Evolutionary conservation across 2,888 invertebrate genomes (phyloP).

Genomic region (Andrena flavipes): DNA sequence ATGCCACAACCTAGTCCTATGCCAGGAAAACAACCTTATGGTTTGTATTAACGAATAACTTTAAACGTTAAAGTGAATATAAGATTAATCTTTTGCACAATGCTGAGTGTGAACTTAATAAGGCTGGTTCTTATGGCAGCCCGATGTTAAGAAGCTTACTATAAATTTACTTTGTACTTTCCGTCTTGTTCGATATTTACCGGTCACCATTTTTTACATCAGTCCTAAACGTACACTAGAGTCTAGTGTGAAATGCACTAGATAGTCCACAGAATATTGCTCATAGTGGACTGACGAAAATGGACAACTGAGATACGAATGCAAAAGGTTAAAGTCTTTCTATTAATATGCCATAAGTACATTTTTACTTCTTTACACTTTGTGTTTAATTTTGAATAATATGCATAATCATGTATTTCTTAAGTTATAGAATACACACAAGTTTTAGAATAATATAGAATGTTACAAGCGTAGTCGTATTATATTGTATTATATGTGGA

Average conservation of each 20-base stretch:
- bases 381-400: neutral
- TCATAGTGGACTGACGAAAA: neutral
- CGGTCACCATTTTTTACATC: no score
- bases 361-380: neutral
- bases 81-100: slow-evolving; percentile 1
- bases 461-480: neutral
- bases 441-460: neutral
- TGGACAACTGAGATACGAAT: neutral
- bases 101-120: neutral
- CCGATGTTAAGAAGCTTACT: no score
- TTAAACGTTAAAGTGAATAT: neutral
- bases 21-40: slow-evolving; percentile 97
- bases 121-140: neutral
- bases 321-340: slow-evolving; percentile 16
- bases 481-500: slow-evolving; percentile 19
- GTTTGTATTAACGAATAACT: slow-evolving; percentile 85
- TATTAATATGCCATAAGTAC: neutral
- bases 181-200: no score
- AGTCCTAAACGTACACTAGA: no score
- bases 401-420: neutral
- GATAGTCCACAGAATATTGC: neutral
- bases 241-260: no score
- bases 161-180: no score
- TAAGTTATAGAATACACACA: neutral
- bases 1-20: slow-evolving; percentile 93